Evolutionary conservation across 1,140 invertebrate species (phyloP), one percentile per base, ranked within the genome.

Genomic region (Drosophila pachea): DNA sequence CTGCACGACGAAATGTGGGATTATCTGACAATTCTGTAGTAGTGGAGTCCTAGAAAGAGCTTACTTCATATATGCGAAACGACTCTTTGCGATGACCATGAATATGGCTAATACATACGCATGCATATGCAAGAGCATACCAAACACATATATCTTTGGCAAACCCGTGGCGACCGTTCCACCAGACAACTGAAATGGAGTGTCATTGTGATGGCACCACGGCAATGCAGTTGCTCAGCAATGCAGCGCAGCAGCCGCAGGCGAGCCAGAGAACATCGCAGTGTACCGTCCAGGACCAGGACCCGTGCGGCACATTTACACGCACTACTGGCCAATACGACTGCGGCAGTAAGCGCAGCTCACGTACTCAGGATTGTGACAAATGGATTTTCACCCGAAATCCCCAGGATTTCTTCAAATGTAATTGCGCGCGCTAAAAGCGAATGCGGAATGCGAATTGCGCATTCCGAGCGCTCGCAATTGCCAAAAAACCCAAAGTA

Each of bases 321-420:
- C 79, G 79, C 79, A 84, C 76, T 66, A 60, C 71, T 82, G 73
- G 60, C 50, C 61, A n/a, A 53, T 53, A 53, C 64, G 59, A 74
- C 76, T 68, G 74, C 71, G 47, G 63, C 67, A 74, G 60, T 62
- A 60, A 70, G 59, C 56, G 55, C 56, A 67, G 68, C 74, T 86
- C 81, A 86, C 81, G 81, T 86, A 86, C 77, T 86, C 74, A 62
- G 77, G 73, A 86, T 86, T 86, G 81, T 86, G 81, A 86, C 81
- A 86, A 86, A 86, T 86, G 81, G 81, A 86, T 86, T 86, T 86
- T 86, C 76, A 70, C 82, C 76, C 72, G 76, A 72, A 86, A 86
- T 86, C 81, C 81, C 70, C 74, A 67, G 82, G 81, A 86, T 86
- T 86, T 86, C 81, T 86, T 86, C 76, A 86, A 86, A 81, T 86